A percentile compares a stretch with the other conserved stretches of the same genome.
These are phyloP conservation scores for Leucania comma DNA, from an alignment of 2,888 invertebrate genomes.

Conservation along the genomic window DNA sequence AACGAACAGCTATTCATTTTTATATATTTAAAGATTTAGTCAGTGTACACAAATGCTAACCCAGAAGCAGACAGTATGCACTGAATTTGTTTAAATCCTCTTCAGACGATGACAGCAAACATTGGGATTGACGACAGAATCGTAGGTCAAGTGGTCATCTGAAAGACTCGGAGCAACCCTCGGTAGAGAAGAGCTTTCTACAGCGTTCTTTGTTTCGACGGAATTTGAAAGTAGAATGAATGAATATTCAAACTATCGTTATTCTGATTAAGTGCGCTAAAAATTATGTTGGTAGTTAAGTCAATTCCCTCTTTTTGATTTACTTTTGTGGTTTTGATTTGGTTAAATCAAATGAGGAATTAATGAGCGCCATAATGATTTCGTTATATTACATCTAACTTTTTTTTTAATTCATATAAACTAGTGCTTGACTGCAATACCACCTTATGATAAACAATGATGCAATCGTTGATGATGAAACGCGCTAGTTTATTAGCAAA, in stretches of 20 bases:
- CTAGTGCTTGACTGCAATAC: too few relatives aligned
- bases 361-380: too few relatives aligned
- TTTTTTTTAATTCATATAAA: too few relatives aligned
- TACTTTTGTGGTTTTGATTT: constrained; percentile 1
- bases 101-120: constrained; percentile 48
- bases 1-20: too few relatives aligned
- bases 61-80: constrained; percentile 12
- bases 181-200: constrained; percentile 22
- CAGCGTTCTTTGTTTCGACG: constrained; percentile 20
- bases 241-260: constrained; percentile 36
- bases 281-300: not conserved
- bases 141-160: constrained; percentile 56
- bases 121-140: constrained; percentile 46
- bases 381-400: too few relatives aligned
- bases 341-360: not conserved
- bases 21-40: constrained; percentile 1
- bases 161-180: constrained; percentile 51
- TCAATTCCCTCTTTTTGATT: not conserved
- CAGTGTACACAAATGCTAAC: constrained; percentile 25
- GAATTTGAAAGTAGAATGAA: constrained; percentile 15
- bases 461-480: too few relatives aligned
- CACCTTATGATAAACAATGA: too few relatives aligned
- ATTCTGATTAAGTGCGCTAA: not conserved
- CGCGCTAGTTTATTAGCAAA: too few relatives aligned
- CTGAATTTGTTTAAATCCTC: constrained; percentile 43